Base-by-base conservation (phyloP, 1,140 invertebrate species). In the Theocolax elegans region DNA sequence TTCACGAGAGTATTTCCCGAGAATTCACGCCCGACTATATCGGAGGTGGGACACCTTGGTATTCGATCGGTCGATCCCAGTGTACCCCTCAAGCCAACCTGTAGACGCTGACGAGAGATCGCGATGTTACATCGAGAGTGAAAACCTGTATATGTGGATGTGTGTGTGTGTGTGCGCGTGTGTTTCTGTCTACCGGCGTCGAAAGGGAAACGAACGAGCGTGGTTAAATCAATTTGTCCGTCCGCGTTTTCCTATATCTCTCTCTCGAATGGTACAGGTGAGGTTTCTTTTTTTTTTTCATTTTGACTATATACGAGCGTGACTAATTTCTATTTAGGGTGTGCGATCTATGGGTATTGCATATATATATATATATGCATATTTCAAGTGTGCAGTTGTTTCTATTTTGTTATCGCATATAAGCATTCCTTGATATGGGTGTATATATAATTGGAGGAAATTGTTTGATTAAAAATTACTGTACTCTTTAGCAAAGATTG, bases 201-300 rank as follows among this genome's bases (percentile, higher is more conserved):
- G 40, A 15, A 23, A 31, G 60, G 4, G 60, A 40, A 38, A 49
- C 31, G 21, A 44, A 25, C 10, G 27, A 29, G 27, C 12, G 27
- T 51, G 51, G 3, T 29, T 17, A 31, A 54, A n/a, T 31, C 51
- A 31, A 54, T 54, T 54, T 54, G 51, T 54, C 27, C 42, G n/a
- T 15, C 25, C 15, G 42, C 42, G 42, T 15, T 23, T 27, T 51
- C 48, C 21, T 35, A 35, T 35, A 35, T 6, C 31, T 35, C 31
- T 35, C 10, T 35, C n/a, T n/a, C n/a, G n/a, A n/a, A n/a, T n/a
- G n/a, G n/a, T n/a, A n/a, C n/a, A n/a, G n/a, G n/a, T n/a, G n/a
- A n/a, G n/a, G n/a, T n/a, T 35, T 35, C 31, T 10, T 35, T 10
- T 44, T n/a, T 44, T 44, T 15, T 44, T 44, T 44, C 13, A 3